Evolutionary conservation across 2,797 vertebrate species (phyloP).

Genomic region (Acrocephalus scirpaceus): DNA sequence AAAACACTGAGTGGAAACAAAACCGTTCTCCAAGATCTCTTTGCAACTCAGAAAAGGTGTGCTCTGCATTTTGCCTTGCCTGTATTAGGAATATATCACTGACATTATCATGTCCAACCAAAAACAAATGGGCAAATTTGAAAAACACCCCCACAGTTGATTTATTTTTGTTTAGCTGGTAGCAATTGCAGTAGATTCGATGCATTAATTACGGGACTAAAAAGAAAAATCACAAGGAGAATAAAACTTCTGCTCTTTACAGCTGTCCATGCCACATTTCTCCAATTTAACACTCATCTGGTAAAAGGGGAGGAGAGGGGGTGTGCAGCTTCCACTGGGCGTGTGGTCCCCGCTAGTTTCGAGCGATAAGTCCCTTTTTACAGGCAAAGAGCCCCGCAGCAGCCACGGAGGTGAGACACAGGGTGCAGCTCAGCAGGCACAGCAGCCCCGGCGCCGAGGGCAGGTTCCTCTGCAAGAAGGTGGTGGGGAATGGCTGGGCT

Average conservation of each 20-base stretch:
- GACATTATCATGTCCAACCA: neutral
- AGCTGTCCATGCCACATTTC: neutral
- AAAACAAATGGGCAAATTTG: constrained; percentile 23
- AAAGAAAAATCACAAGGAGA: constrained; percentile 36
- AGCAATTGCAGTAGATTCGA: constrained; percentile 28
- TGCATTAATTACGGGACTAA: constrained; percentile 28
- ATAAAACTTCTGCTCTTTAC: neutral
- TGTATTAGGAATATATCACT: neutral
- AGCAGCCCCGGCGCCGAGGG: constrained; percentile 74
- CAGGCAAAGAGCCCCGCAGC: constrained; percentile 47
- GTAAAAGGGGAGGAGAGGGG: neutral
- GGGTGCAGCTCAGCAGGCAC: constrained; percentile 69
- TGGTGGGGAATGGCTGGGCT: constrained; percentile 65
- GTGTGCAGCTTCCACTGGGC: no score
- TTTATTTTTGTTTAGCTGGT: constrained; percentile 19
- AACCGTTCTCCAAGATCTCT: constrained; percentile 1
- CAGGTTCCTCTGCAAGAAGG: constrained; percentile 79
- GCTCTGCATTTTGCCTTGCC: constrained; percentile 8
- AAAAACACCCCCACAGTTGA: neutral
- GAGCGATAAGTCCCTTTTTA: constrained; percentile 63
- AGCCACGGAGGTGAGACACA: constrained; percentile 63
- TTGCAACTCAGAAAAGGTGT: neutral
- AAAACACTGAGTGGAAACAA: neutral
- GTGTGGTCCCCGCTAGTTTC: neutral
- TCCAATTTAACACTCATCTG: neutral